Conservation (phyloP, 2,797 vertebrate genomes). For the Lycodopsis pacificus region DNA sequence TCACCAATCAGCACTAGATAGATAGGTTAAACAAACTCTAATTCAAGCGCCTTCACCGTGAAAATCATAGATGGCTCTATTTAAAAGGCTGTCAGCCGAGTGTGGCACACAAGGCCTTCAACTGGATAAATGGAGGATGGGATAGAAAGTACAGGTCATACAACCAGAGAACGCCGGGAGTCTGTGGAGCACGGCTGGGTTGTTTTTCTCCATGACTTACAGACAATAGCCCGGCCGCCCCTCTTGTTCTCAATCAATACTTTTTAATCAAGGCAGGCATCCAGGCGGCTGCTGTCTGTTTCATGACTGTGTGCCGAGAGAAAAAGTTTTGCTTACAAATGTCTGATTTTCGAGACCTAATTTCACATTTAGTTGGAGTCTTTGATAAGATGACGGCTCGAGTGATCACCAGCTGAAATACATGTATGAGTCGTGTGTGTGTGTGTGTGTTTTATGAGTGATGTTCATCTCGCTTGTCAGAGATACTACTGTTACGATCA, state of each 20-base stretch:
- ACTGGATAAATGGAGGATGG: constrained; percentile 21
- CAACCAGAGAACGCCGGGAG: constrained; percentile 24
- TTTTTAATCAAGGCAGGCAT: constrained; percentile 55
- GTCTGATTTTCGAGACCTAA: constrained; percentile 30
- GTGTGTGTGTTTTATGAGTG: background rate
- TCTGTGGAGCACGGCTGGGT: background rate
- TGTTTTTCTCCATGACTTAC: constrained; percentile 20
- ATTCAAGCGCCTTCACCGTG: background rate
- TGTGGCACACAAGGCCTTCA: constrained; percentile 1
- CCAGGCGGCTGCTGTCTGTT: constrained; percentile 8
- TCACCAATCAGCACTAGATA: background rate
- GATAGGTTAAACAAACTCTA: background rate
- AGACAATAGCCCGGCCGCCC: constrained; percentile 33
- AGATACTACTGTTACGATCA: background rate
- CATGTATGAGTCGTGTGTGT: constrained; percentile 32
- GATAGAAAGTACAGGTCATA: constrained; percentile 20
- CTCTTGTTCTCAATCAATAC: constrained; percentile 47
- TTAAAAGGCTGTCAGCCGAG: background rate
- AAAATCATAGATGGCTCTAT: background rate
- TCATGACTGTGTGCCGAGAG: constrained; percentile 18
- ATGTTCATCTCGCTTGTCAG: constrained; percentile 29
- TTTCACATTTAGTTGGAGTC: constrained; percentile 48
- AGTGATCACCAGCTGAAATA: constrained; percentile 37
- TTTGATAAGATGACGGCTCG: constrained; percentile 44
- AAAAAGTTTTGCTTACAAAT: constrained; percentile 3